Evolutionary conservation across 2,113 vertebrate species (phyloP).

Genomic region (Urocolius indicus): DNA sequence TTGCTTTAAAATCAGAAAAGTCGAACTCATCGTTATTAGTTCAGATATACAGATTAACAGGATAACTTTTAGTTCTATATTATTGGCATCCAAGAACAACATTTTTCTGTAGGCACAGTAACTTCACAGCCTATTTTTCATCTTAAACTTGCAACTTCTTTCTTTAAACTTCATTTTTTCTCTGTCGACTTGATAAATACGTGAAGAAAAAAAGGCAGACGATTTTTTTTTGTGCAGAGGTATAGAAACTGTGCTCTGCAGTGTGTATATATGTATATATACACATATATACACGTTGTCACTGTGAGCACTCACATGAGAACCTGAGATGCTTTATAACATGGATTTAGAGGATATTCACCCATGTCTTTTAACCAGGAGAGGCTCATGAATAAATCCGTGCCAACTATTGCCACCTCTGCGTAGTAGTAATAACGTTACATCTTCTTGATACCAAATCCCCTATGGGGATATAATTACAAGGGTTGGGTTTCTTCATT

Average conservation of each 20-base stretch:
- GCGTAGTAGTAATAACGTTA: neutral
- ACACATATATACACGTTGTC: too few species aligned
- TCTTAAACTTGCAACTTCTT: neutral
- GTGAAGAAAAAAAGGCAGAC: neutral
- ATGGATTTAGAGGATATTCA: neutral
- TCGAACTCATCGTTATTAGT: neutral
- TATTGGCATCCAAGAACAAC: neutral
- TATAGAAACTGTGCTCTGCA: neutral
- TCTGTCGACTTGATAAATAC: too few species aligned
- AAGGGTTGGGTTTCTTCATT: neutral
- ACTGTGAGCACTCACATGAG: neutral
- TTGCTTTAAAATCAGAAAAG: neutral
- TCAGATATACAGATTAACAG: too few species aligned
- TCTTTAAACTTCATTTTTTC: neutral
- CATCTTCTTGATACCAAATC: neutral
- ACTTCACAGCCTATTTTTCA: neutral
- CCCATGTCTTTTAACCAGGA: neutral
- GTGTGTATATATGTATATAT: fast-evolving
- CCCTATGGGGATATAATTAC: neutral
- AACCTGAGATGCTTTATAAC: neutral
- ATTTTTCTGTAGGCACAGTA: neutral
- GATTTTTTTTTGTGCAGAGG: neutral
- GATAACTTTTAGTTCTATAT: too few species aligned
- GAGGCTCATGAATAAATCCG: neutral
- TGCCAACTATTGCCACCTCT: neutral